Evolutionary conservation across 2,797 vertebrate species (phyloP), one percentile per base, ranked within the genome.

Genomic region (Chelon labrosus): DNA sequence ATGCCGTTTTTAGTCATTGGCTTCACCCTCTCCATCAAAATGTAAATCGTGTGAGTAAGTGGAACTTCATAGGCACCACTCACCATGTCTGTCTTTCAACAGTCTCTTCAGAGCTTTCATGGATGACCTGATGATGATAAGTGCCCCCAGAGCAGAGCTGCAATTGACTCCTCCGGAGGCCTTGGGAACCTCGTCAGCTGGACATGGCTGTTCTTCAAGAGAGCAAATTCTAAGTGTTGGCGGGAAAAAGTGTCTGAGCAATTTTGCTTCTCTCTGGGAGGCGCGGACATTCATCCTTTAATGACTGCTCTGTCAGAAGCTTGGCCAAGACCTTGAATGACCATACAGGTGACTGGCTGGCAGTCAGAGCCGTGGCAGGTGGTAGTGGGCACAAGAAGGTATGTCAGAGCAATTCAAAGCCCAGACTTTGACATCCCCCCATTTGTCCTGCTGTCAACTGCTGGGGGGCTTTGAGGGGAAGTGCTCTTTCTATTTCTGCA

Each of bases 281-380:
- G 63, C 53, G 31, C 5, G 1, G 53, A 50, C 61, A 60, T 75
- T 79, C 62, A 73, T 76, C 61, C 61, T 38, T 75, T 64, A 83
- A 44, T 75, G 71, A 63, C 70, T 53, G 61, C 66, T 75, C 69
- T 47, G 65, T 84, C 79, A 80, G 82, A 79, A 80, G 79, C 73
- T 62, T 13, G 60, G 75, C 84, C 84, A 85, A 82, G 80, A 80
- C 86, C 72, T 79, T 89, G 81, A 84, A 79, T 80, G 74, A 72
- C 66, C 69, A 52, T 65, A 62, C 71, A 86, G 84, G 88, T 86
- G 83, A 83, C 38, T 41, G 59, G 75, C 46, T 75, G 69, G 70
- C 73, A 65, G 75, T 83, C 58, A 16, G 68, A 79, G 57, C 42
- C 9, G 2, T 57, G 73, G 72, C 83, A 79, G 73, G 73, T 82